Percentiles rank a stretch among this genome's conserved stretches.
These are phyloP conservation scores for Chrysopa pallens DNA, from an alignment of 1,140 invertebrate genomes.

Conservation along the genomic window DNA sequence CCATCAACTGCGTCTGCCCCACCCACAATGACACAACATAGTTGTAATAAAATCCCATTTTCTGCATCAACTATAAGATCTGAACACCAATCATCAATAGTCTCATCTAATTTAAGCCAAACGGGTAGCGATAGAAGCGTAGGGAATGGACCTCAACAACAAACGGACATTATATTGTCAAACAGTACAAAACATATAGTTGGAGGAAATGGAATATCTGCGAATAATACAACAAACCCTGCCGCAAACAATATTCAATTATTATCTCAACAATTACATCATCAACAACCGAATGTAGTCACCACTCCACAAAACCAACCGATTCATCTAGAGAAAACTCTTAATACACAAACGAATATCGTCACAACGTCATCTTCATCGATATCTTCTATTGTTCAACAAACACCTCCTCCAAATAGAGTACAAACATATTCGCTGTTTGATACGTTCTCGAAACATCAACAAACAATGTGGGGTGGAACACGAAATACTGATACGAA, in stretches of 20 bases:
- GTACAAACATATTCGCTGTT: constrained; percentile 56
- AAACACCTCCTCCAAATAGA: neutral
- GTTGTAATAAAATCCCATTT: constrained; percentile 20
- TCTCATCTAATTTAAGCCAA: neutral
- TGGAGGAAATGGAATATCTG: too few species aligned
- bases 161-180: too few species aligned
- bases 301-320: neutral
- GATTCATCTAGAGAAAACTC: neutral
- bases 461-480: constrained; percentile 38
- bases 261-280: neutral
- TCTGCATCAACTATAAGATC: constrained; percentile 5
- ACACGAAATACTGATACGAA: constrained; percentile 37
- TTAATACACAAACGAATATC: too few species aligned
- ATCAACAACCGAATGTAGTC: neutral
- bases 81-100: constrained; percentile 2
- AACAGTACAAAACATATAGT: too few species aligned
- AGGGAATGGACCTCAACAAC: too few species aligned
- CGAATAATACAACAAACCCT: too few species aligned
- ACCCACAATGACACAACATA: constrained; percentile 21
- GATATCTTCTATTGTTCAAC: neutral
- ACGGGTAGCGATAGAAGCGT: too few species aligned
- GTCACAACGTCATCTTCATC: too few species aligned
- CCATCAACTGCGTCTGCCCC: constrained; percentile 29
- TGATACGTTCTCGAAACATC: constrained; percentile 43
- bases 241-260: too few species aligned